A percentile compares a stretch with the other conserved stretches of the same genome.
Evolutionary conservation across 1,140 invertebrate species (phyloP).

Genomic region (Tetramorium alpestre): DNA sequence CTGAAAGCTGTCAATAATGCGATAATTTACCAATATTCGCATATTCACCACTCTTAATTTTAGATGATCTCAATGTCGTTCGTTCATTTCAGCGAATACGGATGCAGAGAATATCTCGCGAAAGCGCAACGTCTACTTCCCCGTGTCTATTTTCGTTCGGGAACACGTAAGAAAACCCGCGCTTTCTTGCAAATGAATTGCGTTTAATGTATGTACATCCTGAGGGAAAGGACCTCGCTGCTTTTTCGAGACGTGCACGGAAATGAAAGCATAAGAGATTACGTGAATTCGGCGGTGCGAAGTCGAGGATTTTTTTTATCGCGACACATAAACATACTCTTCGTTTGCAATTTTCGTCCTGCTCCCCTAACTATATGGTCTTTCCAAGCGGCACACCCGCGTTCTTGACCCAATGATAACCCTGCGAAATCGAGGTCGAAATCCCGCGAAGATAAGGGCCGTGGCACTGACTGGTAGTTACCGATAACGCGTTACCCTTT

Average conservation of each 20-base stretch:
- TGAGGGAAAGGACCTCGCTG: neutral
- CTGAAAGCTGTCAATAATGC: conserved; percentile 47
- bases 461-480: conserved; percentile 37
- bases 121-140: neutral
- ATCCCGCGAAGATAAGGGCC: conserved; percentile 56
- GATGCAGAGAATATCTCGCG: neutral
- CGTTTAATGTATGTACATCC: neutral
- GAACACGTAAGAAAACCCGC: neutral
- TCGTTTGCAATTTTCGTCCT: conserved; percentile 48
- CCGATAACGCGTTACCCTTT: conserved; percentile 48
- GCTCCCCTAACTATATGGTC: neutral
- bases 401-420: conserved; percentile 62
- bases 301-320: conserved; percentile 45
- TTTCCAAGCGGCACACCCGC: neutral
- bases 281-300: neutral
- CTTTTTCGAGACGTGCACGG: neutral
- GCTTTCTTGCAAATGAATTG: neutral
- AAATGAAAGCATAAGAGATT: conserved; percentile 30
- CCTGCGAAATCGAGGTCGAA: conserved; percentile 58
- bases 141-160: neutral
- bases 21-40: conserved; percentile 38
- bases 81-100: neutral
- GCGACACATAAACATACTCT: conserved; percentile 48
- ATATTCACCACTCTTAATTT: conserved; percentile 38
- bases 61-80: neutral